These are phyloP conservation scores for Micromys minutus DNA, from an alignment of 2,113 vertebrate species.

Conservation along the genomic window DNA sequence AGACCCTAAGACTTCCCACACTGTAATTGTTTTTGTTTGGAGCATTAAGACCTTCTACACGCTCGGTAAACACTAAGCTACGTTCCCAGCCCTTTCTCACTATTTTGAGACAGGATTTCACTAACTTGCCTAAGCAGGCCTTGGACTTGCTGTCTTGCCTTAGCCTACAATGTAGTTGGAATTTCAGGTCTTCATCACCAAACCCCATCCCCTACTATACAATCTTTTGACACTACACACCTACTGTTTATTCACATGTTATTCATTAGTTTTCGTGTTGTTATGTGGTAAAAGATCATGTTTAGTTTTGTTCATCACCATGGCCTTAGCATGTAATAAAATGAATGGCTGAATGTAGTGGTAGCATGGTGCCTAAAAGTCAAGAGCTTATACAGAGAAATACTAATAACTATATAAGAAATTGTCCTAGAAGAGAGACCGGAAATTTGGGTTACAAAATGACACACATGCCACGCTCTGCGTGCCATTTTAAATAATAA, in stretches of 20 bases:
- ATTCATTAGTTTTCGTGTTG: not conserved
- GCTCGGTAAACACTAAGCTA: not conserved
- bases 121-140: not conserved
- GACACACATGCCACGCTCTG: not conserved
- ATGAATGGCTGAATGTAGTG: not conserved
- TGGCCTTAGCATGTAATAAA: not conserved
- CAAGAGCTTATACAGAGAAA: not conserved
- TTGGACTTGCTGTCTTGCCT: not conserved
- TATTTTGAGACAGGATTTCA: not conserved
- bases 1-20: not conserved
- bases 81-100: not conserved
- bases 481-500: not conserved
- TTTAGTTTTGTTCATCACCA: not conserved
- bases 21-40: not conserved
- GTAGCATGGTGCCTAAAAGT: not conserved
- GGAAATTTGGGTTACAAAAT: not conserved
- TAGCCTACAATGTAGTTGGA: not conserved
- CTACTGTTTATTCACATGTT: conserved; percentile 6
- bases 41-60: not conserved
- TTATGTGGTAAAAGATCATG: not conserved
- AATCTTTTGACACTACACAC: not conserved
- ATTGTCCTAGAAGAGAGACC: not conserved
- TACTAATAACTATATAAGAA: not conserved
- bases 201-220: not conserved
- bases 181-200: not conserved